These are phyloP conservation scores for Mesorhabditis belari DNA, from an alignment of 2,888 invertebrate species.

Conservation along the genomic window DNA sequence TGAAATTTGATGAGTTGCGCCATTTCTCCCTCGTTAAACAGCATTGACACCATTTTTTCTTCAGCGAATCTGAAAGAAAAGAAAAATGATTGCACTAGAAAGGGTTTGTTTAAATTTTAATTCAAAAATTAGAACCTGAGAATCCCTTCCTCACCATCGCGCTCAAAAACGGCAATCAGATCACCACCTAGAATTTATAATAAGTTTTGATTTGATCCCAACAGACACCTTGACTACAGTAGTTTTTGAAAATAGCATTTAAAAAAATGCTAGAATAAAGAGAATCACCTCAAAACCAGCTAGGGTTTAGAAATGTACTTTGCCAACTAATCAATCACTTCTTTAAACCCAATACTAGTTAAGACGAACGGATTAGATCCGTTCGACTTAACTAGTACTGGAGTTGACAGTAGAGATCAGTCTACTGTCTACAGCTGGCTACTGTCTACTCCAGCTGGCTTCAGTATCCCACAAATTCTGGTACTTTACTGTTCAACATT, in stretches of 20 bases:
- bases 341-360: too few relatives aligned
- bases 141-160: constrained; percentile 66
- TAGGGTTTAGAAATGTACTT: background rate
- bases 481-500: too few relatives aligned
- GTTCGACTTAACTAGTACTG: too few relatives aligned
- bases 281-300: background rate
- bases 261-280: background rate
- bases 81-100: background rate
- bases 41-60: constrained; percentile 36
- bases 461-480: too few relatives aligned
- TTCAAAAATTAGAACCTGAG: too few relatives aligned
- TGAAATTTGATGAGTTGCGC: constrained; percentile 73
- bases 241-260: background rate
- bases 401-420: too few relatives aligned
- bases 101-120: too few relatives aligned
- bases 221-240: background rate
- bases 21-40: constrained; percentile 66
- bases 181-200: constrained; percentile 64
- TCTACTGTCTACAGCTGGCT: too few relatives aligned
- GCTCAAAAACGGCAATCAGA: constrained; percentile 64
- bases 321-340: background rate
- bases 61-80: background rate
- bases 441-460: too few relatives aligned
- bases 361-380: too few relatives aligned
- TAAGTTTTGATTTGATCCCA: background rate